Base-by-base conservation (phyloP, 1,140 invertebrate genomes). In the Tenebrio molitor region DNA sequence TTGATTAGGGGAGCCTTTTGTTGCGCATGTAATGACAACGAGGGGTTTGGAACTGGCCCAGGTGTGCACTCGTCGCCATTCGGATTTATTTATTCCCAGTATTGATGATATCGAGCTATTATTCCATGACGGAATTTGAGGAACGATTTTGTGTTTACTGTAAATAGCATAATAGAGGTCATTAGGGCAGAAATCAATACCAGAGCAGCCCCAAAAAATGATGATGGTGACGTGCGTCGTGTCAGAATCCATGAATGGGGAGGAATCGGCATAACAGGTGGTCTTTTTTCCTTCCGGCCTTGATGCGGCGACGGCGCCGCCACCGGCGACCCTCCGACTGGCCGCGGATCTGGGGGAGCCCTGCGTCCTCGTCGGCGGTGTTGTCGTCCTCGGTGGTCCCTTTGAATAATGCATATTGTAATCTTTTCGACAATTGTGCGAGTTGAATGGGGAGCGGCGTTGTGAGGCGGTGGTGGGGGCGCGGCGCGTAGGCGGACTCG, bases 401-500 rank as follows among this genome's bases (percentile, higher is more conserved):
- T 46, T 46, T 68, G 66, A 50, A 46, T 69, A 34, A 50, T 69
- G 66, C 66, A 69, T 15, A 68, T 50, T 29, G 66, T 46, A 53
- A 69, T 69, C 66, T 39, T 53, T 53, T 36, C 15, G 39, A 65
- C 62, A 65, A 71, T 71, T 41, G 33, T 50, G 50, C 53, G 64
- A 73, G 44, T 53, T 76, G 73, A 75, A 75, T 77, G 77, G 69
- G 75, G 65, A 73, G 77, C 73, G 71, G 72, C 71, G 74, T 69
- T 44, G 70, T 73, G 72, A 50, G 73, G 76, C 36, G 72, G 74
- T 66, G 36, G 78, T 74, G 77, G 62, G 68, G 64, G 68, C 23
- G n/a, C 58, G 67, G 65, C 72, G 76, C 78, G 78, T 80, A 75
- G 78, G 79, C 77, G 79, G 77, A 65, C 71, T 69, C 58, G 71